A percentile compares a stretch with the other conserved stretches of the same genome.
Conservation (phyloP, 2,888 invertebrate species). For the Brachyopa scutellaris region DNA sequence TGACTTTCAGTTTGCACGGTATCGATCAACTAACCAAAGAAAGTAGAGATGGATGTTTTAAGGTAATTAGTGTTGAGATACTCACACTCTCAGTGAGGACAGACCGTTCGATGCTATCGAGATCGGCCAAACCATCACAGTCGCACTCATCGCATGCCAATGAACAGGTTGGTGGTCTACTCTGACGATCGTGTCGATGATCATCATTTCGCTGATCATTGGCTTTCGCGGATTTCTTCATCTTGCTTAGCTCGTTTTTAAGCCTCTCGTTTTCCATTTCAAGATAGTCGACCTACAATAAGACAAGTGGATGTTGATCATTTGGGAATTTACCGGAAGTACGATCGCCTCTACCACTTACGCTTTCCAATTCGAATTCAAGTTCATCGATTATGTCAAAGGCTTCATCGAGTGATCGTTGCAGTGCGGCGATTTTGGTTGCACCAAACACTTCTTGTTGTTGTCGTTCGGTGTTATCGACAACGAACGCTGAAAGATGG, state of each 20-base stretch:
- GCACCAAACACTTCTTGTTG: conserved; percentile 71
- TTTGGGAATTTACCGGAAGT: background rate
- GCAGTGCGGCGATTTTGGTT: conserved; percentile 73
- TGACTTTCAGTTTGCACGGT: conserved; percentile 77
- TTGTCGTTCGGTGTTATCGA: conserved; percentile 48
- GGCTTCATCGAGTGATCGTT: conserved; percentile 77
- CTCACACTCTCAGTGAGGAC: conserved; percentile 78
- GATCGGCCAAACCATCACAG: conserved; percentile 75
- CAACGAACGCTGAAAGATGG: background rate
- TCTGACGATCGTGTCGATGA: conserved; percentile 35
- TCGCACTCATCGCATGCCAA: conserved; percentile 74
- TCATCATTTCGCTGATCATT: conserved; percentile 71
- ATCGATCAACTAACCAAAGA: conserved; percentile 75
- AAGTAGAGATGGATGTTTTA: conserved; percentile 6
- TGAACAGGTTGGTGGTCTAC: conserved; percentile 73
- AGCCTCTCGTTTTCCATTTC: conserved; percentile 79
- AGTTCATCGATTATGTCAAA: conserved; percentile 80
- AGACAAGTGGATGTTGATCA: background rate
- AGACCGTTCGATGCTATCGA: conserved; percentile 76
- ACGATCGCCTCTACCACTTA: conserved; percentile 67
- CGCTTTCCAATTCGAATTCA: conserved; percentile 80
- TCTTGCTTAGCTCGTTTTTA: conserved; percentile 75
- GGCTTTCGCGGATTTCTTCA: conserved; percentile 71
- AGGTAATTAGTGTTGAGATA: background rate
- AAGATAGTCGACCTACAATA: conserved; percentile 76